phyloP scores from a whole-genome alignment of 2,797 vertebrate species.

The Perdix hodgsoniae region DNA sequence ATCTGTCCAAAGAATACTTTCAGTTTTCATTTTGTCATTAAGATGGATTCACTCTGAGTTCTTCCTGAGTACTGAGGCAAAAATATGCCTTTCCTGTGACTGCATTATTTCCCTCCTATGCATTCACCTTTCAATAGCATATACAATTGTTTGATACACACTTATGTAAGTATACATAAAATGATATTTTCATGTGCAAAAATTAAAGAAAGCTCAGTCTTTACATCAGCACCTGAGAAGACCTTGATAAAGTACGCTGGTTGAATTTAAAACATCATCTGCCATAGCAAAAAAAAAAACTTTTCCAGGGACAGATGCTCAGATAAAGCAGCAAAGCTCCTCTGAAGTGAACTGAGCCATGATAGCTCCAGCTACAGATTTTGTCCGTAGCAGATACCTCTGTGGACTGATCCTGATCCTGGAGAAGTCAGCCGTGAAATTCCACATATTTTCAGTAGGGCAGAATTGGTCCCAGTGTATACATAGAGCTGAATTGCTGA shows the following conservation, averaged over 20 bases:
- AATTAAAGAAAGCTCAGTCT: not conserved
- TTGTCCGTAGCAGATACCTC: not conserved
- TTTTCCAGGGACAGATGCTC: not conserved
- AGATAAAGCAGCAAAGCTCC: not conserved
- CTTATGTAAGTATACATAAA: not conserved
- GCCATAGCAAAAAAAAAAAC: not conserved
- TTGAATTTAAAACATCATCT: not conserved
- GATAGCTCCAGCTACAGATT: not conserved
- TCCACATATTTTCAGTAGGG: not conserved
- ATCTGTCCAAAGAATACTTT: not conserved
- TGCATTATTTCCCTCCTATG: not conserved
- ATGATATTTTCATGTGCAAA: not conserved
- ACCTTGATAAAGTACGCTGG: not conserved
- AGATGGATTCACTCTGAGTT: not conserved
- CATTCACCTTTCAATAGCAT: not conserved
- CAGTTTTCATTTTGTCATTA: not conserved
- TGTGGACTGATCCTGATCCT: not conserved
- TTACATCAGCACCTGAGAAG: not conserved
- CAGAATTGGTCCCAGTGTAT: not conserved
- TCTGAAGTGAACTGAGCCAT: conserved; percentile 31
- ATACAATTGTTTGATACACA: not conserved
- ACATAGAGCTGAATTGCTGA: not conserved
- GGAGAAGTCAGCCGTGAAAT: not conserved
- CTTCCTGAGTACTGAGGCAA: not conserved
- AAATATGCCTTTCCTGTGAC: not conserved